phyloP scores from a whole-genome alignment of 2,888 invertebrate species.

The Argynnis bischoffii region DNA sequence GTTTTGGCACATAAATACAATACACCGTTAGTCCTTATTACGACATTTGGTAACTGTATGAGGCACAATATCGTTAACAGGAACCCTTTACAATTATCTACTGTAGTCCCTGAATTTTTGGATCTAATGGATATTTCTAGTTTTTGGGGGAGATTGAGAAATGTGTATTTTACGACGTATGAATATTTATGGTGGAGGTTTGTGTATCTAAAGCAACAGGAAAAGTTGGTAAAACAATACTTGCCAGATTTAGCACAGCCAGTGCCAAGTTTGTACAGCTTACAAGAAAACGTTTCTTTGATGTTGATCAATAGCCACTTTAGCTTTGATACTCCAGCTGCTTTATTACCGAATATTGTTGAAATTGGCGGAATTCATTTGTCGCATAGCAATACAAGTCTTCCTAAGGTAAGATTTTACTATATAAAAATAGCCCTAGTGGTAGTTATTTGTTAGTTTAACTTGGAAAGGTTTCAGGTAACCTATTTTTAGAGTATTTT shows the following conservation, averaged over 20 bases:
- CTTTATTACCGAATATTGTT: slow-evolving; percentile 79
- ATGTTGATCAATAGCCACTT: slow-evolving; percentile 77
- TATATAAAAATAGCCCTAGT: not conserved
- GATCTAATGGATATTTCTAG: slow-evolving; percentile 71
- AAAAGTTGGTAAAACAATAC: slow-evolving; percentile 62
- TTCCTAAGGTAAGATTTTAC: slow-evolving; percentile 49
- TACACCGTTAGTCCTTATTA: slow-evolving; percentile 64
- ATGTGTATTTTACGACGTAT: slow-evolving; percentile 68
- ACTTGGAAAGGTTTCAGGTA: no score
- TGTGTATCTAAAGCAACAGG: slow-evolving; percentile 66
- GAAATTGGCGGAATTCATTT: slow-evolving; percentile 83
- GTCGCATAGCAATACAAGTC: slow-evolving; percentile 53
- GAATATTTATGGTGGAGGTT: slow-evolving; percentile 69
- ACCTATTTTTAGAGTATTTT: no score
- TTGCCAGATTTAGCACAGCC: slow-evolving; percentile 60
- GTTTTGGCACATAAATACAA: slow-evolving; percentile 73
- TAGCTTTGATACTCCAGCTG: slow-evolving; percentile 70
- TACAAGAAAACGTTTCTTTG: slow-evolving; percentile 68
- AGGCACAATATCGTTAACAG: slow-evolving; percentile 62
- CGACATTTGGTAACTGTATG: slow-evolving; percentile 73
- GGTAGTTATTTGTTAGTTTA: no score
- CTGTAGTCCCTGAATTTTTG: slow-evolving; percentile 65
- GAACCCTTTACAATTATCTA: slow-evolving; percentile 70
- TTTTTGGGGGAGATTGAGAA: slow-evolving; percentile 77
- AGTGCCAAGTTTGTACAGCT: slow-evolving; percentile 64